A percentile compares a stretch with the other conserved stretches of the same genome.
phyloP scores from a whole-genome alignment of 2,113 vertebrate species.

The Cynocephalus volans region DNA sequence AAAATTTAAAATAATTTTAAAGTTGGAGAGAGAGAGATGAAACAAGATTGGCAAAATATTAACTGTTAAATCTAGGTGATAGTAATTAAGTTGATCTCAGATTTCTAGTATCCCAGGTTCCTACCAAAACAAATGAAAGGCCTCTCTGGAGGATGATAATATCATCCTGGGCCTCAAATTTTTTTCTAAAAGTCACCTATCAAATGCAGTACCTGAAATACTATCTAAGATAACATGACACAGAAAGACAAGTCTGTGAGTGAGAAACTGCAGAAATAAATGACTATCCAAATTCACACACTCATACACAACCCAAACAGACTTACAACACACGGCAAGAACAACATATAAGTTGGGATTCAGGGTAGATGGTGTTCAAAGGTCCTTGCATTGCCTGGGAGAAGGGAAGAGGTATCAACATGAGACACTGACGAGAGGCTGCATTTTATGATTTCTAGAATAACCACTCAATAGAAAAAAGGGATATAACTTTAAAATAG shows the following conservation, averaged over 20 bases:
- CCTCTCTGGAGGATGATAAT: background rate
- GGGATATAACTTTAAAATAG: background rate
- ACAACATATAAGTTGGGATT: too few species aligned
- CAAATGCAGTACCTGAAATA: background rate
- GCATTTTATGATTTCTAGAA: background rate
- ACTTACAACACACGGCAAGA: background rate
- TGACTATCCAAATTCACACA: background rate
- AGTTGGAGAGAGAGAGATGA: background rate
- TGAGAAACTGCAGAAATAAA: background rate
- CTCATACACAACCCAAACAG: too few species aligned
- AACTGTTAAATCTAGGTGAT: background rate
- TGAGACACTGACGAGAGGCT: background rate
- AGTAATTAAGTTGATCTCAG: background rate
- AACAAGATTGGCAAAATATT: background rate
- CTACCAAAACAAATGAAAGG: background rate
- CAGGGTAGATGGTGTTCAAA: background rate
- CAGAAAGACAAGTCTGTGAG: background rate
- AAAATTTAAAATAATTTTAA: background rate
- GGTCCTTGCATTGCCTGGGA: too few species aligned
- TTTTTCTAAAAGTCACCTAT: conserved; percentile 22
- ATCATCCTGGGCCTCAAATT: background rate
- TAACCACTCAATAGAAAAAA: background rate
- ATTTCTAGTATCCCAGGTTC: background rate
- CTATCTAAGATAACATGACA: background rate
- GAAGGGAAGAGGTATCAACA: background rate